These are phyloP conservation scores for Leptodirus hochenwartii DNA, from an alignment of 2,888 invertebrate genomes.

Conservation along the genomic window DNA sequence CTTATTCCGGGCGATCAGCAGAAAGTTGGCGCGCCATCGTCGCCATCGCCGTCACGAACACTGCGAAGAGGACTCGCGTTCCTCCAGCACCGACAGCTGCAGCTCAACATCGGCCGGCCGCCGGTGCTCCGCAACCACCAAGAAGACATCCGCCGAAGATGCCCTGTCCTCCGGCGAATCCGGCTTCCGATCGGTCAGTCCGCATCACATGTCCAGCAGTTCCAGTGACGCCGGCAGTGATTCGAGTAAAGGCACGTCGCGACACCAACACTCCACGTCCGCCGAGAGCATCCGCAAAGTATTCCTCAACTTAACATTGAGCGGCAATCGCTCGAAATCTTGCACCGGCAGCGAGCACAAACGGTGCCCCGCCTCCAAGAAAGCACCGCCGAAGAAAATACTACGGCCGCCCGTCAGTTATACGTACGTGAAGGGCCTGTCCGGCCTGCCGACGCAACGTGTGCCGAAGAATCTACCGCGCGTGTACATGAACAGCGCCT, in stretches of 20 bases:
- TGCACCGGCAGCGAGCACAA: constrained; percentile 30
- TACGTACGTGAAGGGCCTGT: constrained; percentile 63
- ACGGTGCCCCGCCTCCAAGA: constrained; percentile 26
- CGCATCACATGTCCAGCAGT: constrained; percentile 32
- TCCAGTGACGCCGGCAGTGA: constrained; percentile 48
- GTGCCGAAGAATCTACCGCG: constrained; percentile 38
- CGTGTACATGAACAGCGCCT: constrained; percentile 18
- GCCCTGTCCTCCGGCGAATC: constrained; percentile 18
- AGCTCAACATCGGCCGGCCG: constrained; percentile 24
- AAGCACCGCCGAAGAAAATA: constrained; percentile 52
- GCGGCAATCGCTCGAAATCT: constrained; percentile 40
- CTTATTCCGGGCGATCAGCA: constrained; percentile 45
- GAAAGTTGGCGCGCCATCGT: constrained; percentile 39
- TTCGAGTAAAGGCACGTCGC: constrained; percentile 26
- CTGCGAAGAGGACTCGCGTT: constrained; percentile 28
- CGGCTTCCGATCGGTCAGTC: constrained; percentile 23
- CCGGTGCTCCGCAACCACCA: constrained; percentile 15
- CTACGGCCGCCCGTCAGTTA: constrained; percentile 61
- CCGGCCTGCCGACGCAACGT: constrained; percentile 65
- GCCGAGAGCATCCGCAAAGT: constrained; percentile 50
- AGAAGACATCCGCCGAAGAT: constrained; percentile 13
- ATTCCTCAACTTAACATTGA: constrained; percentile 44
- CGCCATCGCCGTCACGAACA: constrained; percentile 29
- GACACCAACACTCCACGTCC: constrained; percentile 28
- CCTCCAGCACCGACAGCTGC: constrained; percentile 29